Evolutionary conservation across 2,113 vertebrate species (phyloP), one percentile per base, ranked within the genome.

Genomic region (Apistogramma diplotaenia): DNA sequence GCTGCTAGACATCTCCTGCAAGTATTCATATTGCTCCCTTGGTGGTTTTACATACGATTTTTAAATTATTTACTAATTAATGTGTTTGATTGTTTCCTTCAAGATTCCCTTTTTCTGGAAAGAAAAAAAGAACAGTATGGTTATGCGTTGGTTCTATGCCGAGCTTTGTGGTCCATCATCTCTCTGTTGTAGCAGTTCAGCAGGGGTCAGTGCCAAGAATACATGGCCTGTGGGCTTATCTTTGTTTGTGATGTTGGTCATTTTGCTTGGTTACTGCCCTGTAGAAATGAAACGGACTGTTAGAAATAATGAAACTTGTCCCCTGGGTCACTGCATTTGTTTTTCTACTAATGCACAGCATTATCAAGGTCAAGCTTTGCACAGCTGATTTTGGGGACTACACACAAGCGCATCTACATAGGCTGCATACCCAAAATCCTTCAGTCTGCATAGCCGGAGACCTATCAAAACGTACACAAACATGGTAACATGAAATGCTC

Each of bases 101-200:
- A 59, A 40, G 16, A 31, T 59, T 31, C 57, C 15, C 8, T 31
- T 59, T 59, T 31, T 59, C 27, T 59, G 16, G 8, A 31, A 31
- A 31, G 5, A 31, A 31, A 31, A 37, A 37, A 10, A 37, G 2
- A 23, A 15, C 0, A 2, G 46, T 46, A 29, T 49, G 62, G 62
- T 67, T 0, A 40, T 29, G 40, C 18, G 15, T 67, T 67, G 37
- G 61, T 46, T 27, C 0, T 1, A 19, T 10, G 23, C 46, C 46
- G 23, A 21, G 23, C 16, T 49, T 67, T 27, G 61, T 15, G 25
- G 43, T 18, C 61, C 25, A 15, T 67, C 25, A 8, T 46, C 37
- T 67, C 15, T 5, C 15, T 67, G 23, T 9, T 67, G 40, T 46
- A 46, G 23, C 9, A 10, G 62, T 67, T 67, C 46, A 67, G 23